Evolutionary conservation across 2,113 vertebrate genomes (phyloP), one percentile per base, ranked within the genome.

Genomic region (Sorex araneus): DNA sequence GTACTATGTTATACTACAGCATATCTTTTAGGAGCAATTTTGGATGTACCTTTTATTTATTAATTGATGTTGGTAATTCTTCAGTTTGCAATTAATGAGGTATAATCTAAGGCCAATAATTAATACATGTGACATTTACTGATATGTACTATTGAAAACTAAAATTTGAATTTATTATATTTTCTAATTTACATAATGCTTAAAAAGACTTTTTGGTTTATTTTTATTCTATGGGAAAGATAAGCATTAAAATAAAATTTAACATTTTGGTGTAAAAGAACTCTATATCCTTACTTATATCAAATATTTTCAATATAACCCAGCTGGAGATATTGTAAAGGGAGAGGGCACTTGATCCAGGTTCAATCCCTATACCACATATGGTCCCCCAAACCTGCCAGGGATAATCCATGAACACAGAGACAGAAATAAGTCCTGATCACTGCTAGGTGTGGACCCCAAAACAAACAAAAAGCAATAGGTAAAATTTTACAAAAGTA

Each of bases 11-110:
- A 47, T 86, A 92, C 16, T 85, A 94, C 74, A 85, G 84, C 7
- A 43, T 92, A 45, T 86, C 82, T 73, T 89, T 94, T 82, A 92
- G 80, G n/a, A 89, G 32, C 4, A 6, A 54, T 71, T 86, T 84
- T 95, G 94, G 27, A 77, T 82, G 40, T 86, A 73, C 93, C 47
- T 94, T 92, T 90, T 94, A 83, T 94, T 97, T 96, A 77, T 87
- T 96, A 93, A 94, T 94, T 96, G 88, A 54, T 89, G 75, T 84
- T 92, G 66, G n/a, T 75, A 36, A 47, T 89, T 90, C 25, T 50
- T 81, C 76, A 83, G 8, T 91, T 93, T 93, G 19, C 9, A 71
- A 71, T 9, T 32, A 71, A 34, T 71, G 34, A 19, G 34, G 70
- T 9, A 23, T 32, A 34, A 36, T 71, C 32, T 9, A 54, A 67